Percentiles rank a stretch among this genome's conserved stretches.
Evolutionary conservation across 2,113 vertebrate species (phyloP).

Genomic region (Hiodon alosoides): DNA sequence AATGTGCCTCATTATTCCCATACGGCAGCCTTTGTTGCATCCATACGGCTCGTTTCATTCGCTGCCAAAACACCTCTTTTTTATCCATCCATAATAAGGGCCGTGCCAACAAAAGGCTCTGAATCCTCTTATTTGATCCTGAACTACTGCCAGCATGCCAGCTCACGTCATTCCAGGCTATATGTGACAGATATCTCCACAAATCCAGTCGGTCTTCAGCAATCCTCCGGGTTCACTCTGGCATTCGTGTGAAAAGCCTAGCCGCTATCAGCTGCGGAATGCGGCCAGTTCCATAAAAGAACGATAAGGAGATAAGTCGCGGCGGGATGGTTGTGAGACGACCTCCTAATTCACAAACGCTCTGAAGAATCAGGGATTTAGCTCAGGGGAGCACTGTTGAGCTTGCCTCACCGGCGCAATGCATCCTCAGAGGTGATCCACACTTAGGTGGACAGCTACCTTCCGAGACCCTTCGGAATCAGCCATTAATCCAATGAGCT

Average conservation of each 20-base stretch:
- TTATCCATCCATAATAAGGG: constrained; percentile 45
- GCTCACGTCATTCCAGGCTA: constrained; percentile 39
- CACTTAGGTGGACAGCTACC: too few relatives aligned
- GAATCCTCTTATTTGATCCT: constrained; percentile 40
- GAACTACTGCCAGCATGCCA: constrained; percentile 51
- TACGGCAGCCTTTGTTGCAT: constrained; percentile 41
- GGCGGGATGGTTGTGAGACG: not conserved
- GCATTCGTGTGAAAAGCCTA: constrained; percentile 12
- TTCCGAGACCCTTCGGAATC: too few relatives aligned
- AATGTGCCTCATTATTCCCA: constrained; percentile 52
- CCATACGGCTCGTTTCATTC: not conserved
- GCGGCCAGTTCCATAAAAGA: not conserved
- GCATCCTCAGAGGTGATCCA: too few relatives aligned
- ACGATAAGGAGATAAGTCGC: not conserved
- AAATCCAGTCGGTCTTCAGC: constrained; percentile 40
- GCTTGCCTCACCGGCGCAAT: too few relatives aligned
- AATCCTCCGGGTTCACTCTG: constrained; percentile 30
- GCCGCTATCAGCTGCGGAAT: constrained; percentile 27
- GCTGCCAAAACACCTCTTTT: constrained; percentile 45
- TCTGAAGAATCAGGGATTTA: too few relatives aligned
- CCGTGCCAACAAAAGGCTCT: constrained; percentile 43
- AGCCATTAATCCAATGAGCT: too few relatives aligned
- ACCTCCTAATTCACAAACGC: not conserved
- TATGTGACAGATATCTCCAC: constrained; percentile 53
- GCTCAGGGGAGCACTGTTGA: too few relatives aligned